Base-by-base conservation (phyloP, 2,797 vertebrate genomes). In the Acrocephalus scirpaceus region DNA sequence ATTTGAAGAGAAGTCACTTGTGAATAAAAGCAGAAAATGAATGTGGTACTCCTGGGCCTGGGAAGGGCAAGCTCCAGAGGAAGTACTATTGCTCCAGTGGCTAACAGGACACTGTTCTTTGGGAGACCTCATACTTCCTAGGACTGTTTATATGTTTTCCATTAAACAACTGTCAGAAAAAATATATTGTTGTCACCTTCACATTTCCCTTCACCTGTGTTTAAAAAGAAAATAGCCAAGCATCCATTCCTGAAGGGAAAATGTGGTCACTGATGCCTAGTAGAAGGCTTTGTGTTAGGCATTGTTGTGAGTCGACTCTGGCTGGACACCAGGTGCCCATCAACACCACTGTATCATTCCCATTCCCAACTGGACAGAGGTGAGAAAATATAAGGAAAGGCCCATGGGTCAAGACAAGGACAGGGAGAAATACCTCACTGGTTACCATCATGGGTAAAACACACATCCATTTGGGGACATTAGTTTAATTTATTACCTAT, bases 111-210 rank as follows among this genome's bases (percentile, higher is more conserved):
- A 34, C 16, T 32, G 25, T 26, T 75, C 27, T 78, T 67, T 42
- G 11, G 25, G 34, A 87, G 40, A 79, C 4, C 7, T 11, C 42
- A 29, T 67, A n/a, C 34, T 79, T 92, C 19, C 64, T 56, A 42
- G 29, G 34, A 88, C 64, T 85, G 54, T 91, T 92, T 85, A 58
- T 73, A 23, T 53, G 30, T 86, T 90, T 93, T 84, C 62, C 66
- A 72, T 84, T 78, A 92, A 94, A 69, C 29, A 81, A 25, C 42
- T 92, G 80, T 82, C 91, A 91, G 67, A 92, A 91, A 89, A 44
- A 58, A 62, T 73, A 82, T 73, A 62, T 66, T 81, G 50, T 78
- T 65, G 44, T 75, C 84, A 92, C 74, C 47, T 93, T 91, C 60
- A 92, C 18, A 27, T 76, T 85, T 86, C 11, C 5, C 26, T 78